phyloP scores from a whole-genome alignment of 2,888 invertebrate species.

The Patella depressa region DNA sequence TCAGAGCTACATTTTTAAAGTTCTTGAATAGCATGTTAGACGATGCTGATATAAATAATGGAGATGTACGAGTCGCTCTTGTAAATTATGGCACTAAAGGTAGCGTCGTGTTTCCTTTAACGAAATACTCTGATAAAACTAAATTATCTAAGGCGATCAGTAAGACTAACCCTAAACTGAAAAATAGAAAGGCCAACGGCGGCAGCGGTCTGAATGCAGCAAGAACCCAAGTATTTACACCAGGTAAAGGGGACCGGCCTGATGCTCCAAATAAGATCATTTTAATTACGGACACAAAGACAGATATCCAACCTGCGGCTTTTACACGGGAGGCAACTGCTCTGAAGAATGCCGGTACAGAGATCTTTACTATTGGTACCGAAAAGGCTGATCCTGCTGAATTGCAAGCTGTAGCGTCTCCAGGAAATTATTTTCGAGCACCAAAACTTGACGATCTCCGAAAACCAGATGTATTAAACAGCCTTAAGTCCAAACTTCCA shows the following conservation, averaged over 20 bases:
- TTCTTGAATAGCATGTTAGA: constrained; percentile 43
- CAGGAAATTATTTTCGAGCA: constrained; percentile 35
- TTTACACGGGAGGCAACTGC: constrained; percentile 27
- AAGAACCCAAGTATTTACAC: constrained; percentile 4
- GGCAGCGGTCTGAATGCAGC: constrained; percentile 47
- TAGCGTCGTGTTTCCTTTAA: neutral
- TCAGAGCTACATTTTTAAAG: neutral
- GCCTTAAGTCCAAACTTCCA: constrained; percentile 28
- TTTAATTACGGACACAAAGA: constrained; percentile 42
- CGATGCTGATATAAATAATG: constrained; percentile 48
- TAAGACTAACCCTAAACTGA: neutral
- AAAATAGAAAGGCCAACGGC: constrained; percentile 35
- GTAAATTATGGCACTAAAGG: constrained; percentile 35
- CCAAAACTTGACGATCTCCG: constrained; percentile 34
- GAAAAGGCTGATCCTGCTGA: constrained; percentile 34
- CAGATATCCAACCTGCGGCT: constrained; percentile 24
- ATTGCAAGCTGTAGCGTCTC: constrained; percentile 38
- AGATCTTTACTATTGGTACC: constrained; percentile 39
- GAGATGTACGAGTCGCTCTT: constrained; percentile 49
- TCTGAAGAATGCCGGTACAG: constrained; percentile 31
- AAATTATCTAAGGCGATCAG: neutral
- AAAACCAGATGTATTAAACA: constrained; percentile 3
- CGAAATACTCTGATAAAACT: neutral
- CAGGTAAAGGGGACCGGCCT: constrained; percentile 27
- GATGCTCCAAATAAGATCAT: constrained; percentile 39